Percentiles rank a stretch among this genome's conserved stretches.
These are phyloP conservation scores for Drosophila eohydei DNA, from an alignment of 2,888 invertebrate species.

Conservation along the genomic window DNA sequence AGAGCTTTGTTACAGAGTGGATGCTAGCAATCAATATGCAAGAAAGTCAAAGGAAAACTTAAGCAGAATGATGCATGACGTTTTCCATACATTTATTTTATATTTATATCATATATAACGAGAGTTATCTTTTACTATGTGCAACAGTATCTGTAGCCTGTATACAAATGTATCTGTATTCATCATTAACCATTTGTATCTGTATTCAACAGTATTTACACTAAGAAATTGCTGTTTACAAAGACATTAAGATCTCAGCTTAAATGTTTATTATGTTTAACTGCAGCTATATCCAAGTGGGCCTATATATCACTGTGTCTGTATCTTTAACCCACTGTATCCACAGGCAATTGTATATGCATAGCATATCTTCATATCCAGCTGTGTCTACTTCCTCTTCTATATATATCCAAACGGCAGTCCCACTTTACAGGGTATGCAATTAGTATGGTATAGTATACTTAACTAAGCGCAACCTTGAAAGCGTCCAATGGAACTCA, in stretches of 20 bases:
- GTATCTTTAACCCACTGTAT: neutral
- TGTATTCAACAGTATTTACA: neutral
- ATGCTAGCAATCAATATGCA: too few relatives aligned
- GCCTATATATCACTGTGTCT: neutral
- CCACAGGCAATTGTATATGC: too few relatives aligned
- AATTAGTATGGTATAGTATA: neutral
- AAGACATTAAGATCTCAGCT: neutral
- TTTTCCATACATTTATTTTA: too few relatives aligned
- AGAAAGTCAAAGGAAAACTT: too few relatives aligned
- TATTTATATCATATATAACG: too few relatives aligned
- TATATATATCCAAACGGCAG: neutral
- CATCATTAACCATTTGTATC: too few relatives aligned
- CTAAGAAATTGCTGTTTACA: neutral
- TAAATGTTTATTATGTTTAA: neutral
- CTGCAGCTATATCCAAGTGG: neutral
- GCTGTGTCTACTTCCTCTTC: neutral
- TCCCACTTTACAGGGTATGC: neutral
- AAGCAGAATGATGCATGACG: too few relatives aligned
- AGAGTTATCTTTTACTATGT: too few relatives aligned
- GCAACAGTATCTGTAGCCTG: neutral
- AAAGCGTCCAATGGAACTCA: slow-evolving; percentile 26
- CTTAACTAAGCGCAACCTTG: slow-evolving; percentile 33
- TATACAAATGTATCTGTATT: too few relatives aligned
- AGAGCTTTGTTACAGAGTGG: too few relatives aligned
- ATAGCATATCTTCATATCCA: neutral